These are phyloP conservation scores for Thalassoma bifasciatum DNA, from an alignment of 2,113 vertebrate species.

Conservation along the genomic window DNA sequence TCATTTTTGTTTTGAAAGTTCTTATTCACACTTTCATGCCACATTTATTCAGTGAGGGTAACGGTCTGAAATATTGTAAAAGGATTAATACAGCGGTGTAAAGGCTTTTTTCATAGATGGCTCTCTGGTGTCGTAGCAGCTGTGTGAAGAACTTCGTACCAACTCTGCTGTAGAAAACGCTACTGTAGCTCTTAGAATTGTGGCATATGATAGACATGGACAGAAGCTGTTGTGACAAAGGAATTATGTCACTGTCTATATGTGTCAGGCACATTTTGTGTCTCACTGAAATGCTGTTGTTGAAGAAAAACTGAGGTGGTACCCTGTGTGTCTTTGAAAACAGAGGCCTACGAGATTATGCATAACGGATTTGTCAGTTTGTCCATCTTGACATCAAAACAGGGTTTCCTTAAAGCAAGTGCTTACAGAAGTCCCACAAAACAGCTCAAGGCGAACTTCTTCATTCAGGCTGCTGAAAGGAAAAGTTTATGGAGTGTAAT, in stretches of 20 bases:
- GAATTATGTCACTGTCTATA: conserved; percentile 45
- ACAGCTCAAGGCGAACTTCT: not conserved
- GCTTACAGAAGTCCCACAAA: too few species aligned
- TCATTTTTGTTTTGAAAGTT: conserved; percentile 53
- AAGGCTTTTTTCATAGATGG: conserved; percentile 51
- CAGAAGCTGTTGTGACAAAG: conserved; percentile 48
- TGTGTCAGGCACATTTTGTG: conserved; percentile 28
- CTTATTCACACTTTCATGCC: conserved; percentile 37
- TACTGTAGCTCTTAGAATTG: conserved; percentile 72
- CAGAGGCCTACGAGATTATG: conserved; percentile 20
- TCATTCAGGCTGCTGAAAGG: not conserved
- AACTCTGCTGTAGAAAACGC: conserved; percentile 71
- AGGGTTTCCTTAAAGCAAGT: not conserved
- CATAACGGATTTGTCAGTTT: not conserved
- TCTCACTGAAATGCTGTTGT: conserved; percentile 11
- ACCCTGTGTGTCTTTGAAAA: not conserved
- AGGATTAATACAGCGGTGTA: conserved; percentile 48
- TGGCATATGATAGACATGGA: conserved; percentile 61
- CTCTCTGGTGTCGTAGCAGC: conserved; percentile 62
- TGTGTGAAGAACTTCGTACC: conserved; percentile 59
- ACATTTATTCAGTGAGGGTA: conserved; percentile 47
- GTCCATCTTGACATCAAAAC: too few species aligned
- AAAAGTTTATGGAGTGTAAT: not conserved
- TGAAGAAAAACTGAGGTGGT: conserved; percentile 13
- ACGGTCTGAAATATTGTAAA: conserved; percentile 45